Evolutionary conservation across 1,140 invertebrate species (phyloP), one percentile per base, ranked within the genome.

Genomic region (Drosophila serrata): DNA sequence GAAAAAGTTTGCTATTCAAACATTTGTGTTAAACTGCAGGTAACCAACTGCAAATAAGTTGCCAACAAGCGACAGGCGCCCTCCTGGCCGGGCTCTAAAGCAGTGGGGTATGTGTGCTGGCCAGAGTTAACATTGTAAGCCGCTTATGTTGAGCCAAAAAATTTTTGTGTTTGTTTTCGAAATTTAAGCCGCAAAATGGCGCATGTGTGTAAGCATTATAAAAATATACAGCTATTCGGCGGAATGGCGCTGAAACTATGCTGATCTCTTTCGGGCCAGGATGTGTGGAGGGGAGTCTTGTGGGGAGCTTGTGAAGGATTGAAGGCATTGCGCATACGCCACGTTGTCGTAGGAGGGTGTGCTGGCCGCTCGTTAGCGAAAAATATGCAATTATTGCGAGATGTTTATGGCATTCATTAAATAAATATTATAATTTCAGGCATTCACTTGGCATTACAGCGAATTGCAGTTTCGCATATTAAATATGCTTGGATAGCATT

Each of bases 181-280:
- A 63, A 85, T 90, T 81, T 85, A 90, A 90, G 85, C 85, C 85
- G 76, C 85, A 90, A 90, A 85, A 88, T 81, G 75, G 78, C 85
- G 75, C 82, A 87, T 67, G 64, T 70, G 82, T 85, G 78, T 70
- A 59, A 68, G 61, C 75, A 79, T 79, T 79, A 79, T 79, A 61
- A 79, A 80, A 80, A 80, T 74, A 79, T 74, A 68, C 68, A 74
- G 40, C 75, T 39, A 60, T 78, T 79, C 35, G 46, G 57, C 51
- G 49, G 70, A 56, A 75, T 35, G 56, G 42, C 43, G 35, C 59
- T 29, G 42, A 22, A 67, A 59, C 53, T 75, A 62, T 55, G 49
- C 69, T 75, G 73, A 75, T 75, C 73, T 69, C 33, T 74, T 42
- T 39, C n/a, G 1, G 17, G 27, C 24, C 62, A 67, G 46, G 37